Evolutionary conservation across 2,797 vertebrate genomes (phyloP).

Genomic region (Pseudopleuronectes americanus): DNA sequence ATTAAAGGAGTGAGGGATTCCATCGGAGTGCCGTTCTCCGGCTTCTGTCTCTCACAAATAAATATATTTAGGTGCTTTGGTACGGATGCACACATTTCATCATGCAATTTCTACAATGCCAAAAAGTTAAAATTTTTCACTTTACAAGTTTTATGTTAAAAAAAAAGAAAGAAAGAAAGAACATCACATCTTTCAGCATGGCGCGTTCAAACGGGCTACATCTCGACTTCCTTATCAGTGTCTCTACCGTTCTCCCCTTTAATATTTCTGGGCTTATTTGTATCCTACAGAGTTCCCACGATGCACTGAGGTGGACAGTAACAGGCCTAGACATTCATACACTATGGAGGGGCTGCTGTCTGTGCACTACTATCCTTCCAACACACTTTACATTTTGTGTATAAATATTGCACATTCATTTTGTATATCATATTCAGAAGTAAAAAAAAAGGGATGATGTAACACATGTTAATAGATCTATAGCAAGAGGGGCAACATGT

Average conservation of each 20-base stretch:
- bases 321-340: slow-evolving; percentile 62
- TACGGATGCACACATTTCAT: slow-evolving; percentile 55
- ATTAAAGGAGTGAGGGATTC: slow-evolving; percentile 29
- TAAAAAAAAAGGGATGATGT: slow-evolving; percentile 28
- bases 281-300: slow-evolving; percentile 20
- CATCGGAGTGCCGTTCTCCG: slow-evolving; percentile 29
- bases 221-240: slow-evolving; percentile 59
- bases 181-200: slow-evolving; percentile 40
- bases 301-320: slow-evolving; percentile 22
- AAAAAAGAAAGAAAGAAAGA: neutral
- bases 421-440: slow-evolving; percentile 67
- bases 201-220: slow-evolving; percentile 49
- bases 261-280: slow-evolving; percentile 19
- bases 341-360: slow-evolving; percentile 34
- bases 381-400: slow-evolving; percentile 62
- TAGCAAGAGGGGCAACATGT: slow-evolving; percentile 35
- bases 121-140: slow-evolving; percentile 33
- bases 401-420: slow-evolving; percentile 81
- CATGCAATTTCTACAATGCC: slow-evolving; percentile 63
- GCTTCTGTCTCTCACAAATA: slow-evolving; percentile 21
- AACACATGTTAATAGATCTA: slow-evolving; percentile 53
- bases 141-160: slow-evolving; percentile 31
- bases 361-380: slow-evolving; percentile 43
- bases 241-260: slow-evolving; percentile 48
- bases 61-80: slow-evolving; percentile 59